Evolutionary conservation across 2,113 vertebrate genomes (phyloP).

Genomic region (Halichoerus grypus): DNA sequence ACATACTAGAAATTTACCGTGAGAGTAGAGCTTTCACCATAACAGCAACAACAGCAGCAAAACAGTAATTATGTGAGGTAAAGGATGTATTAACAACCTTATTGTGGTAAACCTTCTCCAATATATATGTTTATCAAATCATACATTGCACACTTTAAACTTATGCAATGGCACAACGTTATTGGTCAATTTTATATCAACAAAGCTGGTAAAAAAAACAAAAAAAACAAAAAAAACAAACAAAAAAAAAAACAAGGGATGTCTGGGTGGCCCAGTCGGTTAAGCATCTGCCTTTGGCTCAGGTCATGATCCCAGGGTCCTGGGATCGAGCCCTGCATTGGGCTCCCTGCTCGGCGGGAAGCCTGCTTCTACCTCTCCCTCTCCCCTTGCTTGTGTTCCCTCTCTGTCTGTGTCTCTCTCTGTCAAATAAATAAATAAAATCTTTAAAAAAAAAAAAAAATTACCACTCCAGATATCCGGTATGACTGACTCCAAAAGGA

Average conservation of each 20-base stretch:
- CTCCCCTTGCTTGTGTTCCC: too few species aligned
- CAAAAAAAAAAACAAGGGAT: too few species aligned
- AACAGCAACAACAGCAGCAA: not conserved
- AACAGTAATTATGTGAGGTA: not conserved
- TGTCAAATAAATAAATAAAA: too few species aligned
- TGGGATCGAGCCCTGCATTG: too few species aligned
- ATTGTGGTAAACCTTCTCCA: not conserved
- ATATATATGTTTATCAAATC: not conserved
- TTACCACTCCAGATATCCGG: not conserved
- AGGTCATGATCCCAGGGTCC: too few species aligned
- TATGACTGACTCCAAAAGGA: not conserved
- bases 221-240: too few species aligned
- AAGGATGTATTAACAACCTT: not conserved
- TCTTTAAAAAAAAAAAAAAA: not conserved
- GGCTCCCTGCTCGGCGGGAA: too few species aligned
- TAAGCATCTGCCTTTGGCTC: too few species aligned
- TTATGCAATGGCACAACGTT: not conserved
- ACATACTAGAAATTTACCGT: not conserved
- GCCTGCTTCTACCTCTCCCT: too few species aligned
- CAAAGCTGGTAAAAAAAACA: not conserved
- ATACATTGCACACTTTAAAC: not conserved
- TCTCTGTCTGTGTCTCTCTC: too few species aligned
- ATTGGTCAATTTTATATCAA: not conserved
- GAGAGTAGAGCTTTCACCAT: not conserved
- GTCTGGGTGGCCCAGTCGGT: too few species aligned